Evolutionary conservation across 2,113 vertebrate species (phyloP), one percentile per base, ranked within the genome.

Genomic region (Genyomyrus donnyi): DNA sequence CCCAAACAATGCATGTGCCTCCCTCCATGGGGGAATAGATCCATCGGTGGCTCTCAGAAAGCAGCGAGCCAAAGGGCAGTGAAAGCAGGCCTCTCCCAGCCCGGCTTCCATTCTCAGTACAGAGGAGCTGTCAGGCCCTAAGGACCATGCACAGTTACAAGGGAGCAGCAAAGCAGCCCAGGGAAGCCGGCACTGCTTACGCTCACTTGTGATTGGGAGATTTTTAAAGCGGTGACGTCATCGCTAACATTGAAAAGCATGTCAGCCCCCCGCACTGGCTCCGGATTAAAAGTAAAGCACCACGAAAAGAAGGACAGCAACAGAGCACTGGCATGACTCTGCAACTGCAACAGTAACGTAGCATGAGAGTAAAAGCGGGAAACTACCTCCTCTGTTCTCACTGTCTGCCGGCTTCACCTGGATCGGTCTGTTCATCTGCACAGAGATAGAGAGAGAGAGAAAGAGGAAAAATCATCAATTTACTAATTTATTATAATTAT

Each of bases 371-470:
- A 93, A 94, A 93, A 95, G 93, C 93, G 93, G 92, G 94, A 94
- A 95, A 95, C 95, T 96, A 99, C 98, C 98, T 98, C 98, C 98
- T 94, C 98, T 97, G 95, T 97, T 99, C 94, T 99, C 98, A 62
- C 98, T 99, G 97, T 99, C 98, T 0, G 98, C 98, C 0, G 98
- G 98, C 89, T 99, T 99, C 97, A 99, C 98, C 96, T 99, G 98
- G 97, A 99, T 99, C 0, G 98, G 98, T 95, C 98, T 97, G 96
- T 99, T 99, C 98, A 99, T 99, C 98, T 99, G 97, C 48, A 95
- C 95, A 89, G 92, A 93, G 27, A 56, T 90, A 91, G 89, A 91
- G 56, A 92, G 31, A 94, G 91, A 90, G 35, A 88, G 84, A 91
- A 89, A 46, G 86, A 56, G 7, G 85, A 50, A 90, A n/a, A 90